Evolutionary conservation across 1,140 invertebrate species (phyloP).

Genomic region (Stenopsyche tienmushanensis): DNA sequence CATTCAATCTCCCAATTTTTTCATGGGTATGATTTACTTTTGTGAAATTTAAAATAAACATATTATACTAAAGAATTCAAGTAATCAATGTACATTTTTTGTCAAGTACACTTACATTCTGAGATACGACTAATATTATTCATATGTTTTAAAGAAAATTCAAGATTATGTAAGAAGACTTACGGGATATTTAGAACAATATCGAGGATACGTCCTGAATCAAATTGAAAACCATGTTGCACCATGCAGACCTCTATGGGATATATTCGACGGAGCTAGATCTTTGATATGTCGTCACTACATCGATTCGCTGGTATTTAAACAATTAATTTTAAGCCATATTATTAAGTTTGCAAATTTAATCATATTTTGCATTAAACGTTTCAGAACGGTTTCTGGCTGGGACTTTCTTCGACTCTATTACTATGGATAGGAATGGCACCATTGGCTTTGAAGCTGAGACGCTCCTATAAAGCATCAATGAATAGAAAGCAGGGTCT

Average conservation of each 20-base stretch:
- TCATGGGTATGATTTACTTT: too few species aligned
- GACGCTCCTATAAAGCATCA: slow-evolving; percentile 49
- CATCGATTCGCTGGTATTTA: slow-evolving; percentile 65
- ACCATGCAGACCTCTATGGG: slow-evolving; percentile 71
- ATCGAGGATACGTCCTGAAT: slow-evolving; percentile 63
- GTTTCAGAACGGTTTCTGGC: slow-evolving; percentile 63
- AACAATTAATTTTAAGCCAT: neutral
- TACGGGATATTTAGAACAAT: slow-evolving; percentile 64
- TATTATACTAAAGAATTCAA: too few species aligned
- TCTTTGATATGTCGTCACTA: slow-evolving; percentile 69
- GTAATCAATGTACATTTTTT: too few species aligned
- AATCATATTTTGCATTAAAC: slow-evolving; percentile 22
- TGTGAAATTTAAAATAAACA: too few species aligned
- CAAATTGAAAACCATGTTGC: slow-evolving; percentile 64
- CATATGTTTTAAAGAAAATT: slow-evolving; percentile 64
- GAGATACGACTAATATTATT: too few species aligned
- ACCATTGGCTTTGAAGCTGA: slow-evolving; percentile 49
- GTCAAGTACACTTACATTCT: too few species aligned
- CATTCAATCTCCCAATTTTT: too few species aligned
- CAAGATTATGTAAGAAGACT: slow-evolving; percentile 62
- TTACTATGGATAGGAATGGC: slow-evolving; percentile 49
- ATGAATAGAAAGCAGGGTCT: slow-evolving; percentile 48
- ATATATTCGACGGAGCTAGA: slow-evolving; percentile 65
- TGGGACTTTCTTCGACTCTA: slow-evolving; percentile 50
- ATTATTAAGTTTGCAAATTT: slow-evolving; percentile 11